A percentile compares a stretch with the other conserved stretches of the same genome.
Conservation (phyloP, 2,888 invertebrate species). For the Clostera curtula region DNA sequence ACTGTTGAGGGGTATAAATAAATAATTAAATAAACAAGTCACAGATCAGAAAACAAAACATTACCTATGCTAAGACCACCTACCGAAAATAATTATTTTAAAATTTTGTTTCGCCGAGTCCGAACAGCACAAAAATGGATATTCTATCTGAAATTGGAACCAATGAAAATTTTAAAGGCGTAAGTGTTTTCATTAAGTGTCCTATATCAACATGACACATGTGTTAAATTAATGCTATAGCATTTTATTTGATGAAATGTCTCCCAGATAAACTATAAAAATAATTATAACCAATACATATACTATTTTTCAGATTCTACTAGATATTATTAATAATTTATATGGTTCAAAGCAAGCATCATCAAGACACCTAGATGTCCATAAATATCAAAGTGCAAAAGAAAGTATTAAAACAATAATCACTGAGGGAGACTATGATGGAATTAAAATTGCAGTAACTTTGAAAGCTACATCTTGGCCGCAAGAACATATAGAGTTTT, state of each 20-base stretch:
- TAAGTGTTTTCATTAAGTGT: constrained; percentile 17
- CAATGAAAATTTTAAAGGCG: constrained; percentile 28
- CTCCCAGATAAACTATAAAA: no score
- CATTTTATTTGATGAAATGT: no score
- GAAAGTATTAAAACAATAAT: constrained; percentile 33
- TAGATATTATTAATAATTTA: constrained; percentile 29
- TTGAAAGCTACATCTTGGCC: constrained; percentile 25
- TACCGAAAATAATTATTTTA: no score
- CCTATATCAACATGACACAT: neutral
- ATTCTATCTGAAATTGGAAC: constrained; percentile 28
- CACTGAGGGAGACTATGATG: constrained; percentile 27
- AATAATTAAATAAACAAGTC: no score
- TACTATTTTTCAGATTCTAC: constrained; percentile 27
- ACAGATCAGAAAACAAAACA: no score
- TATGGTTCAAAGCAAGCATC: constrained; percentile 14
- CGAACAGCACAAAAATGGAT: constrained; percentile 25
- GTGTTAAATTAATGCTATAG: no score
- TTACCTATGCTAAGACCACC: no score
- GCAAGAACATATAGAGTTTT: constrained; percentile 24
- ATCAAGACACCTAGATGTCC: constrained; percentile 10
- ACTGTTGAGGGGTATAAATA: no score
- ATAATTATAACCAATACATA: no score
- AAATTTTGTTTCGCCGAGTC: no score
- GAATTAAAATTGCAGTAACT: constrained; percentile 20
- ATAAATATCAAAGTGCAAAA: constrained; percentile 22